Base-by-base conservation (phyloP, 2,888 invertebrate species). In the Torymus tubicola region DNA sequence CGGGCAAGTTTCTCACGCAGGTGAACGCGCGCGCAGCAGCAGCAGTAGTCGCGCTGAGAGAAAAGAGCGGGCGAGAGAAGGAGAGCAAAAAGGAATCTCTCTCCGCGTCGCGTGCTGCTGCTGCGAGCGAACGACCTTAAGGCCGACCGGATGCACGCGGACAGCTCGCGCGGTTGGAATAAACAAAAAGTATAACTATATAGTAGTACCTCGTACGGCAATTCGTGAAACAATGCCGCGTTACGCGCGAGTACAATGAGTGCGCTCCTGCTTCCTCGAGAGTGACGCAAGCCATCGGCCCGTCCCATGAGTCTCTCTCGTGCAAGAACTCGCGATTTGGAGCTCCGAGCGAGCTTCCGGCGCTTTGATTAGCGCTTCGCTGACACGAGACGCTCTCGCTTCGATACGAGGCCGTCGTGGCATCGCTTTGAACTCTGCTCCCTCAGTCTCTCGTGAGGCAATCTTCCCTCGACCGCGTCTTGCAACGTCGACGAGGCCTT, bases 161-260 rank as follows among this genome's bases (percentile, higher is more conserved):
- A 61, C 21, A 61, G 69, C 31, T 55, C 12, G 42, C 31, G 31
- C 31, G 31, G 31, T 31, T 31, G 31, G 18, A 58, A 58, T 13
- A n/a, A 31, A 69, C 16, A 18, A 24, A 57, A 21, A 42, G 16
- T 2, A 1, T 53, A 3, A 8, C 31, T 31, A 2, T 2, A 3
- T 3, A 31, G 31, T 31, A 31, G 4, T 31, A 31, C 31, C 31
- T 31, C 31, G 31, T 31, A 31, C 31, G 11, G 53, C 55, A 16
- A n/a, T 16, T n/a, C 57, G 69, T 42, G 69, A 69, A 31, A 69
- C 68, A 69, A 69, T 57, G 68, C 14, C 0, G 11, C n/a, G 24
- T 2, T 21, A 24, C 13, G 24, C 18, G 24, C 68, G 24, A 31
- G 31, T 8, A 31, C 31, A 31, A 31, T 31, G 31, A 31, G 31